Evolutionary conservation across 2,113 vertebrate species (phyloP), one percentile per base, ranked within the genome.

Genomic region (Melospiza georgiana): DNA sequence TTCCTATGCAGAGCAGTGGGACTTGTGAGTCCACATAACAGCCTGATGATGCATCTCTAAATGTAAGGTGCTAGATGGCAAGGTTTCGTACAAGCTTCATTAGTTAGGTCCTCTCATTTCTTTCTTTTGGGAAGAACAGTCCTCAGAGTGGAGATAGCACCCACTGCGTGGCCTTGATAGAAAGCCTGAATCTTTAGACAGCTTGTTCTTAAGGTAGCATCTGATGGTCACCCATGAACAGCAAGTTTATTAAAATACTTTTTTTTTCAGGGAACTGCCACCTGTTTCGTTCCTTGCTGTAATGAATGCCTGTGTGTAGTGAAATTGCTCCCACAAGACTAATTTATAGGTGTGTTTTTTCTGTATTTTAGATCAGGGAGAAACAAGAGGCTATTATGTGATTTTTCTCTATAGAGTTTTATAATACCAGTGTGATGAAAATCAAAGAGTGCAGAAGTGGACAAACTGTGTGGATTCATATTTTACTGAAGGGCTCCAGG

Each of bases 391-490:
- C 31, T 84, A 44, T 89, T 73, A 68, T 79, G 59, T 30, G 51
- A 22, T 94, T 94, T 94, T 96, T 91, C 57, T 94, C 39, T 48
- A 4, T 57, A 61, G 82, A 89, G 20, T 13, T 58, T 91, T 65
- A 49, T 62, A 58, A 21, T 65, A 83, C 49, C 6, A 66, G 17
- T 72, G 69, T 74, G 88, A 58, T 84, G 48, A 92, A 96, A 97
- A 90, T 84, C 58, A 84, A 77, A 35, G 0, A 7, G 35, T 67
- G 33, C 52, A 62, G 39, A 90, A 92, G 37, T 71, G 67, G 25
- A 13, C 31, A 75, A 68, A 55, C 55, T 84, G 52, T 51, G 10
- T 74, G 27, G 11, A 46, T 33, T 80, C 48, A 51, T 63, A 17
- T 78, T 93, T 94, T 86, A 92, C 67, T 77, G 51, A 72, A 75